Evolutionary conservation across 1,140 invertebrate genomes (phyloP).

Genomic region (Mercenaria mercenaria): DNA sequence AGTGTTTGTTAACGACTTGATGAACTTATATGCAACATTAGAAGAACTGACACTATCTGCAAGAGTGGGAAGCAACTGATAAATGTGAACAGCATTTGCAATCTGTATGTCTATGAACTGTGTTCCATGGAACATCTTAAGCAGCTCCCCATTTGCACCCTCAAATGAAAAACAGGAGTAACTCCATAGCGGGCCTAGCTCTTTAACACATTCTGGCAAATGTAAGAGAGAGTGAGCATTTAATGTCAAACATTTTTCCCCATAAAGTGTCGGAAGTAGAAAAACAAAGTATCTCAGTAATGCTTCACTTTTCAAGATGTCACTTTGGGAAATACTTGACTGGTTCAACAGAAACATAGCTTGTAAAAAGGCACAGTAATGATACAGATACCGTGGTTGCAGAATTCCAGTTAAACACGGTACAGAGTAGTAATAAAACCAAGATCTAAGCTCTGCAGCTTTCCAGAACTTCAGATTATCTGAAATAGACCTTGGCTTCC

Average conservation of each 20-base stretch:
- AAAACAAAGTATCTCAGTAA: slow-evolving; percentile 36
- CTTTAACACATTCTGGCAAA: background rate
- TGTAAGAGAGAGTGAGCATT: background rate
- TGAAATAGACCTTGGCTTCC: slow-evolving; percentile 32
- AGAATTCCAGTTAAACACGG: slow-evolving; percentile 8
- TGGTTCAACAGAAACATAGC: slow-evolving; percentile 51
- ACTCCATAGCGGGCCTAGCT: background rate
- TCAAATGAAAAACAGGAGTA: slow-evolving; percentile 61
- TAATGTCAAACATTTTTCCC: background rate
- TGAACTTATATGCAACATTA: background rate
- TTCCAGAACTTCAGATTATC: slow-evolving; percentile 5
- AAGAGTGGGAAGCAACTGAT: background rate
- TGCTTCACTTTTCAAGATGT: slow-evolving; percentile 18
- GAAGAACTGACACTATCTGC: background rate
- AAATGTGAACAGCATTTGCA: background rate
- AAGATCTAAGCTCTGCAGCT: slow-evolving; percentile 8
- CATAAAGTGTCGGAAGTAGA: background rate
- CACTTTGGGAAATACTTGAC: slow-evolving; percentile 18
- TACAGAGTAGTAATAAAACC: slow-evolving; percentile 57
- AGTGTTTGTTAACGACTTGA: background rate
- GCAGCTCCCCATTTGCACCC: slow-evolving; percentile 48
- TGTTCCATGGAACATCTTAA: slow-evolving; percentile 57
- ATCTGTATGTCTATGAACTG: slow-evolving; percentile 1
- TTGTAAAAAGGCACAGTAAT: slow-evolving; percentile 50
- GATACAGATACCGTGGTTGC: background rate